A percentile compares a stretch with the other conserved stretches of the same genome.
Conservation (phyloP, 2,113 vertebrate species). For the Sardina pilchardus region DNA sequence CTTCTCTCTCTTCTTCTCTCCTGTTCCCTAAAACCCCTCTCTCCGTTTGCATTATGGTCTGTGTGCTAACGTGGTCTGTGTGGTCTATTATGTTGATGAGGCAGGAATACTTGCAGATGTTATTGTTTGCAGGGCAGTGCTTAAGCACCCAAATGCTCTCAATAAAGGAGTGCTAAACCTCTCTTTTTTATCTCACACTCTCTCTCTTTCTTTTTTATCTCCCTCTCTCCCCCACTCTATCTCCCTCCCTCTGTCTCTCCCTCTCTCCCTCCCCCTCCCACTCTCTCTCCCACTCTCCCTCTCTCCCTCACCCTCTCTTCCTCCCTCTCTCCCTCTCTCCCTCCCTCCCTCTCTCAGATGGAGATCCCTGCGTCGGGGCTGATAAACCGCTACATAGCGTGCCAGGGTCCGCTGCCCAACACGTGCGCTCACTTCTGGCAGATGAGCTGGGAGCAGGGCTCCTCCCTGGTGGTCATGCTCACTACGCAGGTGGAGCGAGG, state of each 20-base stretch:
- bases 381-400: neutral
- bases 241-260: neutral
- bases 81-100: too few relatives aligned
- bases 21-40: too few relatives aligned
- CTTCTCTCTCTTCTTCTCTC: neutral
- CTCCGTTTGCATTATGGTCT: neutral
- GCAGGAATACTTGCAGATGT: too few relatives aligned
- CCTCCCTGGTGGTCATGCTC: conserved; percentile 98
- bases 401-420: conserved; percentile 2
- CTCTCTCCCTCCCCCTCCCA: neutral
- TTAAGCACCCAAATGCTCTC: too few relatives aligned
- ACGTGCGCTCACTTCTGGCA: neutral
- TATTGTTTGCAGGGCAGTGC: too few relatives aligned
- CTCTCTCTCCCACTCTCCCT: too few relatives aligned
- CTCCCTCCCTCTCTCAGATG: neutral
- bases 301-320: neutral
- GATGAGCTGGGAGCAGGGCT: conserved; percentile 1
- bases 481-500: conserved; percentile 96
- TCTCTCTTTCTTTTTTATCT: neutral
- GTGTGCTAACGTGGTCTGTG: too few relatives aligned
- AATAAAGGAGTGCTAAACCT: too few relatives aligned
- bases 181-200: too few relatives aligned
- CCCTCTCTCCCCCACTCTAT: neutral
- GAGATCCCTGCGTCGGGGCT: neutral
- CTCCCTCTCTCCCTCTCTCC: neutral